Percentiles rank a stretch among this genome's conserved stretches.
Conservation (phyloP, 2,797 vertebrate genomes). For the Bryconaethiops microstoma region DNA sequence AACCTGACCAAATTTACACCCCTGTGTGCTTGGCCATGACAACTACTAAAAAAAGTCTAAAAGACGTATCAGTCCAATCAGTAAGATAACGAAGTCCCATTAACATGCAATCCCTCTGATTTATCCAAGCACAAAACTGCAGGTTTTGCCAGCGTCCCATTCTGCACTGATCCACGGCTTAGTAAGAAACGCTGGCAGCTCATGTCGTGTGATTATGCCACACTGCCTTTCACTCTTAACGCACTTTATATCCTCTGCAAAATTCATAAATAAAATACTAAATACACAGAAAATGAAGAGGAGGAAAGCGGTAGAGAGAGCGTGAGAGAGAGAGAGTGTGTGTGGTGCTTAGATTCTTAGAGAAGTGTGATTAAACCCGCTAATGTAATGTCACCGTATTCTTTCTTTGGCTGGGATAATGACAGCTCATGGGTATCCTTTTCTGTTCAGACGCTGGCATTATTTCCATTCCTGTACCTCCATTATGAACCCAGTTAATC, state of each 20-base stretch:
- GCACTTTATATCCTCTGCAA: conserved; percentile 8
- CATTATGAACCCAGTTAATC: conserved; percentile 21
- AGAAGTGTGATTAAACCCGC: conserved; percentile 13
- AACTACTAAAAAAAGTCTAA: not conserved
- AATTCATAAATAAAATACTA: conserved; percentile 23
- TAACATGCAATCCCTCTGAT: not conserved
- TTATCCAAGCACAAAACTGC: not conserved
- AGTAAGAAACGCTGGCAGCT: conserved; percentile 9
- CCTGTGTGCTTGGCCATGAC: not conserved
- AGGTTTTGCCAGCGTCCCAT: not conserved
- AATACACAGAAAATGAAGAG: not conserved
- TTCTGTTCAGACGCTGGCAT: not conserved
- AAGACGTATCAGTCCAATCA: not conserved
- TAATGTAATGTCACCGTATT: conserved; percentile 10
- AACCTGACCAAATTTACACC: no score
- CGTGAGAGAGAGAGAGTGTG: not conserved
- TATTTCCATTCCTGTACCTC: conserved; percentile 14
- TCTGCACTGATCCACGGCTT: not conserved
- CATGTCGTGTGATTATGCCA: conserved; percentile 13
- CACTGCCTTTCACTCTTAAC: conserved; percentile 8
- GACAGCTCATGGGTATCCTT: conserved; percentile 7
- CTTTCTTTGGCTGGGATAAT: conserved; percentile 2
- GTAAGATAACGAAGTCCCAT: no score
- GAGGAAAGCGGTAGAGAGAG: not conserved
- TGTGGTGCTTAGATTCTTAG: conserved; percentile 4